Base-by-base conservation (phyloP, 2,113 vertebrate genomes). In the Gallinago jamesoni region DNA sequence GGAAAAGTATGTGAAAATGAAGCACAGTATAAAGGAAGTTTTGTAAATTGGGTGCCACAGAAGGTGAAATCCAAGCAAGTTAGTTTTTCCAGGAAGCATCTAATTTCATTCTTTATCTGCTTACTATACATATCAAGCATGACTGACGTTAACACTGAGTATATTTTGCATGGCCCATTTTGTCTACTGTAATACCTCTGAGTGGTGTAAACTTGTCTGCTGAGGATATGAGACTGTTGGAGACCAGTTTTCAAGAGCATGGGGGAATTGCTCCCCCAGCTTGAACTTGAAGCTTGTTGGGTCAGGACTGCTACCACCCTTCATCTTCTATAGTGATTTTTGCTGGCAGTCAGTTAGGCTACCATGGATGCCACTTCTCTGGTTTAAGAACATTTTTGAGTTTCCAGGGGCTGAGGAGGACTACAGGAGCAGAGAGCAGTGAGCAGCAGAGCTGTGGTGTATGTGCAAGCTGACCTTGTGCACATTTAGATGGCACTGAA, bases 41-140 rank as follows among this genome's bases (percentile, higher is more conserved):
- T 47, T 73, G 69, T 87, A 87, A 95, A 74, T 85, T 81, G 52
- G 41, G n/a, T 84, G 73, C 47, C 35, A 28, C 3, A 8, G 43
- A 86, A 86, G 56, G 88, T 86, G 92, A 95, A 94, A 80, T 59
- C 59, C 47, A 81, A 93, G 92, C 59, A 66, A 89, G 76, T 37
- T 63, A 75, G 28, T 83, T 95, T 95, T 95, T 91, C 79, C 6
- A 7, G 68, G 35, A 23, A 93, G 10, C 52, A 83, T 77, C 68
- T 67, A 55, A 48, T 94, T 86, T 77, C 37, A 52, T 86, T 88
- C 82, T 87, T 87, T 39, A 20, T 83, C 68, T 67, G 10, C 67
- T 90, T 74, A 31, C 47, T 90, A 28, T 50, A 41, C 28, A 53
- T 82, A 70, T 80, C 0, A 5, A 90, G 50, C 37, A 5, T 0